Evolutionary conservation across 2,797 vertebrate species (phyloP).

Genomic region (Pygocentrus nattereri): DNA sequence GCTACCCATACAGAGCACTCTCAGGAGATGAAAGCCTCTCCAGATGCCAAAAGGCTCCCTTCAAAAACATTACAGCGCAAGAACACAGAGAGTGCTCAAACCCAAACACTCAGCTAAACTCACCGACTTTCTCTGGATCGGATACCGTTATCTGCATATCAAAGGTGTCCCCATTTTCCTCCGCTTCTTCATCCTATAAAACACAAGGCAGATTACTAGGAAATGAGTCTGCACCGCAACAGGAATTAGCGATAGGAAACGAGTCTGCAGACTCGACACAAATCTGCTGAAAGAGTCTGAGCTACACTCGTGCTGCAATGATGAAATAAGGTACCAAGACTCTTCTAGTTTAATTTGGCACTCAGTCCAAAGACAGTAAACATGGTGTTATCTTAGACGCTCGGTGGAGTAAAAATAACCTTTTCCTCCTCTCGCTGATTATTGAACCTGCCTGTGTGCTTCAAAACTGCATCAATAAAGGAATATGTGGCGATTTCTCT

Average conservation of each 20-base stretch:
- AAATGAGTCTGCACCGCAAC: slow-evolving; percentile 8
- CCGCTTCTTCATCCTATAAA: slow-evolving; percentile 86
- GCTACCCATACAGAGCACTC: slow-evolving; percentile 9
- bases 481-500: not conserved
- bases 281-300: slow-evolving; percentile 1
- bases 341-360: not conserved
- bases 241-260: slow-evolving; percentile 37
- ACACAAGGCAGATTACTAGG: slow-evolving; percentile 7
- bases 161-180: slow-evolving; percentile 87
- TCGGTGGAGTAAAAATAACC: not conserved
- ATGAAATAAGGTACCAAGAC: not conserved
- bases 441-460: not conserved
- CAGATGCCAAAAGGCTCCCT: slow-evolving; percentile 3
- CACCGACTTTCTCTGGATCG: slow-evolving; percentile 98
- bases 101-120: slow-evolving; percentile 60
- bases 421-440: not conserved
- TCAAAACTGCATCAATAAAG: not conserved
- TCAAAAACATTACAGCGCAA: slow-evolving; percentile 8
- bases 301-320: not conserved
- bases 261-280: slow-evolving; percentile 28
- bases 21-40: slow-evolving; percentile 26
- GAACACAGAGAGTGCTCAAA: not conserved
- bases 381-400: not conserved
- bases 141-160: slow-evolving; percentile 94
- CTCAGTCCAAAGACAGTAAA: not conserved